Conservation (phyloP, 2,113 vertebrate genomes). For the Numida meleagris region DNA sequence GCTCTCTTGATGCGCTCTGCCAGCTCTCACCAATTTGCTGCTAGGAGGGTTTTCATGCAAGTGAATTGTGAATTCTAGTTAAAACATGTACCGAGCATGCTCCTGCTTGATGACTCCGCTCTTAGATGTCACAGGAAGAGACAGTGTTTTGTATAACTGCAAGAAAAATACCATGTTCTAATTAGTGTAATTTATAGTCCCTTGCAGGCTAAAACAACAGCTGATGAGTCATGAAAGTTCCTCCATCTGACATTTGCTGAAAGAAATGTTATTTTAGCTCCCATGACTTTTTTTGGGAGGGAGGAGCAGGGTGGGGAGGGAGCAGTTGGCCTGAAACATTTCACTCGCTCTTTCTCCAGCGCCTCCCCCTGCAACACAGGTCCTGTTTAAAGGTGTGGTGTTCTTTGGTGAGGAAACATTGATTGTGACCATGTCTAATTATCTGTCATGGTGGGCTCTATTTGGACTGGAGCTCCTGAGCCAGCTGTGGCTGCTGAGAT, state of each 20-base stretch:
- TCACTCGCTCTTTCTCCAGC: background rate
- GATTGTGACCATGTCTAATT: background rate
- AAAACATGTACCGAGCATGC: background rate
- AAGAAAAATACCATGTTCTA: conserved; percentile 66
- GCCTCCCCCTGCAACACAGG: background rate
- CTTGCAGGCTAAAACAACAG: conserved; percentile 68
- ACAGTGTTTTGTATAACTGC: conserved; percentile 62
- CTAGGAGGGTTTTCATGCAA: conserved; percentile 43
- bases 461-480: background rate
- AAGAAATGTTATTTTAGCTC: conserved; percentile 58
- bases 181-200: conserved; percentile 71
- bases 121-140: conserved; percentile 63
- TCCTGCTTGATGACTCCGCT: conserved; percentile 31
- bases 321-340: background rate
- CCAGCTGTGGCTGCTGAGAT: background rate
- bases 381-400: background rate
- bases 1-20: background rate
- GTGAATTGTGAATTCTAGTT: conserved; percentile 46
- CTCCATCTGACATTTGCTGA: conserved; percentile 51
- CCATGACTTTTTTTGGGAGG: background rate
- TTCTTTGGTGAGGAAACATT: background rate
- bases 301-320: background rate
- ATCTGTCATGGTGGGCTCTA: background rate
- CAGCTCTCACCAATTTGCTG: conserved; percentile 59
- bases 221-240: conserved; percentile 68